Base-by-base conservation (phyloP, 2,888 invertebrate genomes). In the Yponomeuta sedellus region DNA sequence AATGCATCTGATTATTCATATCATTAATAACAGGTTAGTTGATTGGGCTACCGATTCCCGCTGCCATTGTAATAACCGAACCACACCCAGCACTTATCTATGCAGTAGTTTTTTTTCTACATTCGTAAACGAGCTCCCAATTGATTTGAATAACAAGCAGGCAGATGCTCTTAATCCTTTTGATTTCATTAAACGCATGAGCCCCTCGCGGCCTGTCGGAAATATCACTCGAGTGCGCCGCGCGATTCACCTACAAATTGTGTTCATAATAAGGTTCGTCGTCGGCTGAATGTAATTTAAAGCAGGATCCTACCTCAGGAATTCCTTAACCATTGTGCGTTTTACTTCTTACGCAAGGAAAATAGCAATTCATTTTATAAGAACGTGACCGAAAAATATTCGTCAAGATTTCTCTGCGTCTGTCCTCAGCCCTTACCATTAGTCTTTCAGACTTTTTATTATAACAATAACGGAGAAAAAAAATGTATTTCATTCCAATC, bases 81-180 rank as follows among this genome's bases (percentile, higher is more conserved):
- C 88, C 86, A 88, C 88, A 88, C 90, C 88, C 86, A 77, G 76
- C 83, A 84, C 86, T 88, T 88, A 87, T 89, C 86, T 89, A 88
- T 86, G 88, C 86, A 85, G 87, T 87, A 88, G 89, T 88, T 89
- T 91, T 86, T 88, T 89, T 91, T 86, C 89, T 88, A 87, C 80
- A 88, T 88, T 90, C 89, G 90, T 90, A 89, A 90, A 91, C 81
- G 89, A 88, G 88, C 87, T 86, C 87, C 84, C 88, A 82, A 91
- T 90, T 87, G 88, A 90, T 90, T 91, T 91, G 87, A 91, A 90
- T 90, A 91, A 90, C 88, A 91, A 91, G 85, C 83, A 85, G 88
- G 89, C 91, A 91, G 91, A 91, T 91, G 91, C 89, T 87, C 81
- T 89, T 90, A 90, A 91, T 91, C 91, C 91, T 87, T 90, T 90